Base-by-base conservation (phyloP, 2,113 vertebrate genomes). In the Psittacara wagleri region DNA sequence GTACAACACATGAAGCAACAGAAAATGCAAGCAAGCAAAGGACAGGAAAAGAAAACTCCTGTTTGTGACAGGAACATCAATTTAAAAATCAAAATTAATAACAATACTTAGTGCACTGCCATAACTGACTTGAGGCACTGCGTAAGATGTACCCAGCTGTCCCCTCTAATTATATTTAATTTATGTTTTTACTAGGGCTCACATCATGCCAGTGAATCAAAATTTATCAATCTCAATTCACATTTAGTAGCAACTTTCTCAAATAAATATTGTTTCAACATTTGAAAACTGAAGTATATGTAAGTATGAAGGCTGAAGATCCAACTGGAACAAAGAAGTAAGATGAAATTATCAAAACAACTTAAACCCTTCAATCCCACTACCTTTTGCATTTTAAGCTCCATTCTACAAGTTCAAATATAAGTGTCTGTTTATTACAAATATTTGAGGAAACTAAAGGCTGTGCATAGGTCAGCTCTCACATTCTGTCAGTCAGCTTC, bases 391-490 rank as follows among this genome's bases (percentile, higher is more conserved):
- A 46, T 39, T 51, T 78, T 18, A 85, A 87, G 39, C 27, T 46
- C 48, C 61, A 85, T 23, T 84, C 43, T 54, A 19, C 41, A 82
- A 79, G 17, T 35, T 89, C 31, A 86, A 67, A 4, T 12, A 20
- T 8, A 4, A 3, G 8, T 17, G 9, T 35, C 17, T 41, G 29
- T 66, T 49, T 62, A 86, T 49, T n/a, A 72, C 0, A 0, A 51
- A 44, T 52, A 54, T 52, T 41, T 1, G 0, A 81, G 22, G 68
- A 54, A 89, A 63, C 2, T 2, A 7, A 62, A 89, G 33, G 27
- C 4, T 82, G 23, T n/a, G 74, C 28, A 24, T 0, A 37, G 33
- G 39, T 87, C 64, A 81, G 39, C 33, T 62, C 20, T 51, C 31
- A 43, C 10, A 37, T 46, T 54, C 13, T 7, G 11, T 19, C 33